phyloP scores from a whole-genome alignment of 2,888 invertebrate species.

The Amiota mariae region DNA sequence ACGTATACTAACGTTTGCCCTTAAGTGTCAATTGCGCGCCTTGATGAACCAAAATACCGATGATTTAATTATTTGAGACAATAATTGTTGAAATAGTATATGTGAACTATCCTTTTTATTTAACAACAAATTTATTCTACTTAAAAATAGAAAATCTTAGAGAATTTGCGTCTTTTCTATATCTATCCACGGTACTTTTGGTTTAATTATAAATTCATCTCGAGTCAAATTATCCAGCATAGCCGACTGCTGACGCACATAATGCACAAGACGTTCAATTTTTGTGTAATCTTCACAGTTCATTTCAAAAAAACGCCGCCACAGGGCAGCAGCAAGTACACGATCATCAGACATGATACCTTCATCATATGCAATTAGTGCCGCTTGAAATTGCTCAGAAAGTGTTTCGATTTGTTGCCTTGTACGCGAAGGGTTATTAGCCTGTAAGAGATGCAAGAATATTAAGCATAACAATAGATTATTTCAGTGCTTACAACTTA shows the following conservation, averaged over 20 bases:
- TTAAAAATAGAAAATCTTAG: constrained; percentile 34
- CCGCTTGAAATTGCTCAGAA: constrained; percentile 87
- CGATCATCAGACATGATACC: constrained; percentile 85
- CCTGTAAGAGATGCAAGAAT: constrained; percentile 73
- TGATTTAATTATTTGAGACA: constrained; percentile 54
- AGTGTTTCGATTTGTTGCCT: constrained; percentile 79
- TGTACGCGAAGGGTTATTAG: constrained; percentile 78
- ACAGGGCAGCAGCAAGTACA: constrained; percentile 86
- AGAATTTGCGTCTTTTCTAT: constrained; percentile 53
- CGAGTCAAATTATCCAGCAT: constrained; percentile 77
- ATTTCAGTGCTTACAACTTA: neutral
- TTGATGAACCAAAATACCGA: constrained; percentile 55
- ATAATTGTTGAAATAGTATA: constrained; percentile 30
- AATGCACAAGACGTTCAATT: constrained; percentile 82
- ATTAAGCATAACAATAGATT: no score
- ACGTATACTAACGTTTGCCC: constrained; percentile 59
- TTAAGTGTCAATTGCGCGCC: constrained; percentile 64
- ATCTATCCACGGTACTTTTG: constrained; percentile 76
- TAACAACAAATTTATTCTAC: constrained; percentile 45
- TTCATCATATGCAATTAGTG: constrained; percentile 89
- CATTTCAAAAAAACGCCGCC: constrained; percentile 86
- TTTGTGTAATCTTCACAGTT: constrained; percentile 79
- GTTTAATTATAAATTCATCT: constrained; percentile 77
- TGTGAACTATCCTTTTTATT: constrained; percentile 31
- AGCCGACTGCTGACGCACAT: constrained; percentile 84